These are phyloP conservation scores for Hirtodrosophila confusa DNA, from an alignment of 2,888 invertebrate species.

Conservation along the genomic window DNA sequence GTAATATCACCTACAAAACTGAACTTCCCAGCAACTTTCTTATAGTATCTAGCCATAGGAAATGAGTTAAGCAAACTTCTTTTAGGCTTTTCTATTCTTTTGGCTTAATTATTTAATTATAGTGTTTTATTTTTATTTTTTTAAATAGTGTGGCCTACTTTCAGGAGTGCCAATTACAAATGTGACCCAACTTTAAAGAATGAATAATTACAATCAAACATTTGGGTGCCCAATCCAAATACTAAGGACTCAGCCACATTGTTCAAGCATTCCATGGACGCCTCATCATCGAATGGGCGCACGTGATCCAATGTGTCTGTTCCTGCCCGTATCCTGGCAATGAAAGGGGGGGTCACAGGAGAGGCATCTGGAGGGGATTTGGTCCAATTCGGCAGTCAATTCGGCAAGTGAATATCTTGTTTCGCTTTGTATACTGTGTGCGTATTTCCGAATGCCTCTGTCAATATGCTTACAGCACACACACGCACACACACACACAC, in stretches of 20 bases:
- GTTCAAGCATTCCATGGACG: constrained; percentile 14
- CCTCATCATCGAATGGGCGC: constrained; percentile 19
- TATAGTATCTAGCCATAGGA: too few species aligned
- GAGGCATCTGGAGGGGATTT: constrained; percentile 2
- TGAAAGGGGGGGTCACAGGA: not conserved
- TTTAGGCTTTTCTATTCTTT: too few species aligned
- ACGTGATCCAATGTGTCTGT: constrained; percentile 24
- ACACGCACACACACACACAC: constrained; percentile 10
- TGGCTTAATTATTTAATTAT: too few species aligned
- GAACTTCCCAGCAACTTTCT: too few species aligned
- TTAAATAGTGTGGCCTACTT: too few species aligned
- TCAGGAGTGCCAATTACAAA: too few species aligned
- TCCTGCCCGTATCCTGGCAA: not conserved
- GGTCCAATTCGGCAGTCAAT: constrained; percentile 36
- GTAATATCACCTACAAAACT: too few species aligned
- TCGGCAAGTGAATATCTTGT: constrained; percentile 63
- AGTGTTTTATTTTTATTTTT: too few species aligned
- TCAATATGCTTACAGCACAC: constrained; percentile 49
- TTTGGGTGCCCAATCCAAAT: constrained; percentile 18
- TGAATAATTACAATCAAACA: constrained; percentile 11
- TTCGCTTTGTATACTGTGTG: constrained; percentile 53
- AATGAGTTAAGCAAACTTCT: too few species aligned
- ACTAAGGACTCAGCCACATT: constrained; percentile 10
- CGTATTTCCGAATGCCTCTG: constrained; percentile 61
- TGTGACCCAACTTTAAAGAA: not conserved